A percentile compares a stretch with the other conserved stretches of the same genome.
phyloP scores from a whole-genome alignment of 2,113 vertebrate genomes.

The Aleadryas rufinucha region DNA sequence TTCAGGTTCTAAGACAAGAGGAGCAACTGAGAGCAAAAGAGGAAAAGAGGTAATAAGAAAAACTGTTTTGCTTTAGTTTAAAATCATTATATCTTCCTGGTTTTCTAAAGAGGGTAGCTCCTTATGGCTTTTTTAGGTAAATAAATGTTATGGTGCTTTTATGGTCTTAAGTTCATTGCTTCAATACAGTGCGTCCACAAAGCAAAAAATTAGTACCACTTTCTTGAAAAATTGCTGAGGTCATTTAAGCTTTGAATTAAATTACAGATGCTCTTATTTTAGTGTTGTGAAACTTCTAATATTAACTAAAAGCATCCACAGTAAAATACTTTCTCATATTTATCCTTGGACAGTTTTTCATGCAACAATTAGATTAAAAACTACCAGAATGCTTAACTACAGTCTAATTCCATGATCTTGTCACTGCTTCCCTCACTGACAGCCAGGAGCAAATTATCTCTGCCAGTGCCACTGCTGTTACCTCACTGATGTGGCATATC shows the following conservation, averaged over 20 bases:
- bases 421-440: not conserved
- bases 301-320: not conserved
- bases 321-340: not conserved
- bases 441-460: not conserved
- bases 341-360: not conserved
- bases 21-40: conserved; percentile 92
- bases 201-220: not conserved
- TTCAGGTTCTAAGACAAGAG: conserved; percentile 89
- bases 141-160: not conserved
- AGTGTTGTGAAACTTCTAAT: not conserved
- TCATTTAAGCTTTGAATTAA: not conserved
- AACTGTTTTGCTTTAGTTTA: not conserved
- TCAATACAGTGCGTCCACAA: not conserved
- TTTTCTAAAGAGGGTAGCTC: not conserved
- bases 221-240: not conserved
- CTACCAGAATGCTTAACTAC: not conserved
- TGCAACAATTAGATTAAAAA: not conserved
- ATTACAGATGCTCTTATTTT: not conserved
- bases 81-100: not conserved
- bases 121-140: not conserved
- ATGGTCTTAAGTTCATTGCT: not conserved
- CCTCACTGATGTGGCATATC: not conserved
- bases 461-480: not conserved
- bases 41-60: conserved; percentile 86
- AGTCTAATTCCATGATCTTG: not conserved